Percentiles rank a stretch among this genome's conserved stretches.
Evolutionary conservation across 2,797 vertebrate species (phyloP).

Genomic region (Leptatherina wallacei): DNA sequence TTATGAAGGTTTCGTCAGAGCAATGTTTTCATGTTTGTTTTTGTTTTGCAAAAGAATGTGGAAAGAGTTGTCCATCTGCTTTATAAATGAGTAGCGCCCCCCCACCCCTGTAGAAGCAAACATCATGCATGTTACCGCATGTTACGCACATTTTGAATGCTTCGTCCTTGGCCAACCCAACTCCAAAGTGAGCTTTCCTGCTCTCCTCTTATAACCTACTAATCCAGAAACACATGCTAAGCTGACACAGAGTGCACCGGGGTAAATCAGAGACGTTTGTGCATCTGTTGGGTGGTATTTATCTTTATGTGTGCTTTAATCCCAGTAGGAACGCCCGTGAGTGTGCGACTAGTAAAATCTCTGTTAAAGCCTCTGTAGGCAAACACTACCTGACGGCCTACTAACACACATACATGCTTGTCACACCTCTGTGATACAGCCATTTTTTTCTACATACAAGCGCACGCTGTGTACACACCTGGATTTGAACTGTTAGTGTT

Average conservation of each 20-base stretch:
- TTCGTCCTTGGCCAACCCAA: neutral
- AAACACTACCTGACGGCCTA: conserved; percentile 47
- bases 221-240: conserved; percentile 51
- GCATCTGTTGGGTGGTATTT: conserved; percentile 29
- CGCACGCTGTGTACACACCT: neutral
- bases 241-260: conserved; percentile 15
- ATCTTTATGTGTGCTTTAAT: conserved; percentile 42
- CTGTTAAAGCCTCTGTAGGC: conserved; percentile 46
- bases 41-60: neutral
- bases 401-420: conserved; percentile 35
- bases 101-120: conserved; percentile 1
- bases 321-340: conserved; percentile 15
- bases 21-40: neutral
- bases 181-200: conserved; percentile 22
- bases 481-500: neutral
- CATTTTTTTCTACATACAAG: neutral
- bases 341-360: conserved; percentile 31
- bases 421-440: neutral
- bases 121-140: conserved; percentile 28
- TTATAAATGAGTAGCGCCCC: no score
- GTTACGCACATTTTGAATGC: conserved; percentile 5
- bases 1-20: neutral
- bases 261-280: conserved; percentile 36
- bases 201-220: conserved; percentile 27
- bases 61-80: neutral